A percentile compares a stretch with the other conserved stretches of the same genome.
Evolutionary conservation across 2,113 vertebrate genomes (phyloP).

Genomic region (Gavia stellata): DNA sequence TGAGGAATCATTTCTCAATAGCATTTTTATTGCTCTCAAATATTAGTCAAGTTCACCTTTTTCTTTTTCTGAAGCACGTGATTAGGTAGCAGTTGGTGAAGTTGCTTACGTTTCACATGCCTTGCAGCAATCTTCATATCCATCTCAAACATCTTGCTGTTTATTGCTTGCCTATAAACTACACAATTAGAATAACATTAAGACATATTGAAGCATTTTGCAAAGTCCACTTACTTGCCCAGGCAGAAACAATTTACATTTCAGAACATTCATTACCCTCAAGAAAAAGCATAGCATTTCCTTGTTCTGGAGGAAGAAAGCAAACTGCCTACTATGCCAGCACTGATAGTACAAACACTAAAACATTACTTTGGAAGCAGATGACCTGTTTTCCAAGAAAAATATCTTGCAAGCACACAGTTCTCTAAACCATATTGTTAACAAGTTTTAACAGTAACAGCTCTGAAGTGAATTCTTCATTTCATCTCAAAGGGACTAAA

Average conservation of each 20-base stretch:
- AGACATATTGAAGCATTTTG: slow-evolving; percentile 7
- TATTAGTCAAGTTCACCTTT: slow-evolving; percentile 72
- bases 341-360: not conserved
- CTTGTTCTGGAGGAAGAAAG: not conserved
- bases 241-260: not conserved
- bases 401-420: not conserved
- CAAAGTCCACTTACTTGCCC: slow-evolving; percentile 19
- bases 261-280: not conserved
- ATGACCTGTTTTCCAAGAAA: not conserved
- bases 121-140: slow-evolving; percentile 89
- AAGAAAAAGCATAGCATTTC: not conserved
- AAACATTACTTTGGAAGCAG: not conserved
- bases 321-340: not conserved
- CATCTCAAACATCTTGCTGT: slow-evolving; percentile 87
- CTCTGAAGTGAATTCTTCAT: not conserved
- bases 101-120: slow-evolving; percentile 84
- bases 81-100: slow-evolving; percentile 82
- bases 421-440: not conserved
- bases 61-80: slow-evolving; percentile 83
- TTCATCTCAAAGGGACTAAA: not conserved
- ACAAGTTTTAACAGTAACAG: not conserved
- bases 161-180: slow-evolving; percentile 91
- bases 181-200: slow-evolving; percentile 64
- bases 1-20: not conserved
- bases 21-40: not conserved